Base-by-base conservation (phyloP, 23 tunicate species). In the Trididemnum nubilum region DNA sequence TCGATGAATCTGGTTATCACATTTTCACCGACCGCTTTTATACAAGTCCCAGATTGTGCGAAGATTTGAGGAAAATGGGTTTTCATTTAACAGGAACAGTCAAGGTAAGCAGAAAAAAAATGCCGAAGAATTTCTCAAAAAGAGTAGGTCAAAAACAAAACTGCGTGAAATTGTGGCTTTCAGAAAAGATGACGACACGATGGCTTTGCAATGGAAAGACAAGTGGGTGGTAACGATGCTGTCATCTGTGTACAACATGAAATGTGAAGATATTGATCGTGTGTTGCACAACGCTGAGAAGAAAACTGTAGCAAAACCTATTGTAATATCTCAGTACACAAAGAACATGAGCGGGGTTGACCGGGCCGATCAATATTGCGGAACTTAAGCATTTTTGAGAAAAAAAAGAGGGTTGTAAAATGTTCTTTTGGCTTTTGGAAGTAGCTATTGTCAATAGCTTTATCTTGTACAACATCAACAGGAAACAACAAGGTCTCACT, bases 201-300 rank as follows among this genome's bases (percentile, higher is more conserved):
- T 69, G 75, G 75, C 75, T 69, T 38, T 69, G 18, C 75, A 69
- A 69, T 69, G 75, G 75, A 69, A 69, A 38, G 39, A 69, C 75
- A 69, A 69, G 23, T 38, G 75, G 39, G 75, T 69, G 39, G 39
- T 69, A 34, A 69, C 75, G 23, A 69, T 69, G 75, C 33, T 69
- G 23, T 69, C 75, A 69, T 29, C 75, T 9, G 39, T 34, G 23
- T 69, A 28, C 18, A 69, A 69, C 23, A 33, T 38, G n/a, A 15
- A 69, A 33, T 32, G 75, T 69, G 75, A 69, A 69, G 39, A 33
- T 69, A 38, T 28, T 7, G 39, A 29, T 5, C 37, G 75, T 7
- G 33, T 33, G 38, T 5, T 69, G 75, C 38, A 38, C 39, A 30
- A 30, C 33, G 39, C 7, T 7, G 23, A 30, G 18, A 4, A 36